Percentiles rank a stretch among this genome's conserved stretches.
Evolutionary conservation across 1,140 invertebrate genomes (phyloP).

Genomic region (Pseudobourletiella spinata): DNA sequence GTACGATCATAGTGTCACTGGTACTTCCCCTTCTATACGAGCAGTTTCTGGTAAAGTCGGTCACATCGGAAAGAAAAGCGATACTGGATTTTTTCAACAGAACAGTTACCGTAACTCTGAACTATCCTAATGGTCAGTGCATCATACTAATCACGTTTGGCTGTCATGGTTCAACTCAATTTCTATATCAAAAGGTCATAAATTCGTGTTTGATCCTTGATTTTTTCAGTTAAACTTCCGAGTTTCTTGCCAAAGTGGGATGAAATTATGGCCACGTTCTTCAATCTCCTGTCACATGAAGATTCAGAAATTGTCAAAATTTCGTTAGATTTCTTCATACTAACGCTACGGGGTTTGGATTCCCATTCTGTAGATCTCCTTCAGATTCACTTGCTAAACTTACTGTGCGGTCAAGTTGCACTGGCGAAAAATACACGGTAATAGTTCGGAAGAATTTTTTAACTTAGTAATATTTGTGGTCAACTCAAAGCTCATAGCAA

Average conservation of each 20-base stretch:
- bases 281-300: slow-evolving; percentile 23
- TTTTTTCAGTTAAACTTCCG: neutral
- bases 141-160: neutral
- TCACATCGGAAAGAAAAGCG: slow-evolving; percentile 8
- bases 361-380: slow-evolving; percentile 14
- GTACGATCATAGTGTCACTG: slow-evolving; percentile 1
- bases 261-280: slow-evolving; percentile 26
- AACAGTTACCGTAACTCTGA: neutral
- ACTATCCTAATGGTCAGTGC: slow-evolving; percentile 6
- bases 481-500: too few species aligned
- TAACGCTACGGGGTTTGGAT: slow-evolving; percentile 11
- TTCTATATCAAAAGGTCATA: neutral
- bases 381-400: slow-evolving; percentile 19
- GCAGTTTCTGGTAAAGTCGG: slow-evolving; percentile 13
- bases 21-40: slow-evolving; percentile 20
- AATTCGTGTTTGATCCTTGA: too few species aligned
- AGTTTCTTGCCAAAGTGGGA: slow-evolving; percentile 23
- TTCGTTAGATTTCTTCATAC: slow-evolving; percentile 12
- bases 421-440: neutral
- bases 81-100: slow-evolving; percentile 14
- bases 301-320: slow-evolving; percentile 17
- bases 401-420: slow-evolving; percentile 9
- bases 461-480: too few species aligned
- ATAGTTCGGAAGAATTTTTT: too few species aligned
- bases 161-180: neutral